Evolutionary conservation across 2,888 invertebrate genomes (phyloP).

Genomic region (Rhorus exstirpatorius): DNA sequence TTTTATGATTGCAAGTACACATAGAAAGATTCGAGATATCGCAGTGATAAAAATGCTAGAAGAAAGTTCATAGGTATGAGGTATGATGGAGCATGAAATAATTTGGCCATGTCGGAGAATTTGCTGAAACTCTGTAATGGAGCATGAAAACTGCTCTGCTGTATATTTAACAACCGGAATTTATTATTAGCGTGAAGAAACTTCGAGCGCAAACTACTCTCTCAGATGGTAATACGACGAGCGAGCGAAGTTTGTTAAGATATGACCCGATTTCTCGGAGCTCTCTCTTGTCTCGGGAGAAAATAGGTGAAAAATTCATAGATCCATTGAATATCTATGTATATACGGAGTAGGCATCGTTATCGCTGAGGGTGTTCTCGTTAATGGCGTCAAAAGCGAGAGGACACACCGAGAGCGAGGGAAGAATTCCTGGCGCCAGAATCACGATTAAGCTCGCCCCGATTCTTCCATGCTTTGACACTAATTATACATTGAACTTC

Average conservation of each 20-base stretch:
- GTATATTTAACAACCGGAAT: constrained; percentile 52
- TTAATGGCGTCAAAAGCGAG: constrained; percentile 39
- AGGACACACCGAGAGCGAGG: constrained; percentile 17
- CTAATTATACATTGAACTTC: constrained; percentile 52
- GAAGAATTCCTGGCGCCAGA: constrained; percentile 52
- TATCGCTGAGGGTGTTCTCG: constrained; percentile 35
- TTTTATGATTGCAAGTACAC: neutral
- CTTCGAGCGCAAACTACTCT: constrained; percentile 29
- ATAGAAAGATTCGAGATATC: neutral
- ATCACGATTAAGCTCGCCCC: constrained; percentile 22
- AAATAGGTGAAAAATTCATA: constrained; percentile 59
- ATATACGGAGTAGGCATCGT: constrained; percentile 2
- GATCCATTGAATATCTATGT: constrained; percentile 15
- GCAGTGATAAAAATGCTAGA: neutral
- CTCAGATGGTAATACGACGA: constrained; percentile 49
- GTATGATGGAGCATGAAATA: constrained; percentile 37
- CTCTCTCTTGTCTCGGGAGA: constrained; percentile 16
- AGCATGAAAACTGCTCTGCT: constrained; percentile 30
- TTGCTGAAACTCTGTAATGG: constrained; percentile 52
- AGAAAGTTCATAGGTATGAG: constrained; percentile 11
- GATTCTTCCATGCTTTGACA: constrained; percentile 9
- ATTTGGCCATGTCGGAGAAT: constrained; percentile 40
- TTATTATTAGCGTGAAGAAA: constrained; percentile 50
- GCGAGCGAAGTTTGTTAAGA: constrained; percentile 51
- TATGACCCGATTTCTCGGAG: constrained; percentile 51